Conservation (phyloP, 2,888 invertebrate species). For the Scelioninae gen. 1 region DNA sequence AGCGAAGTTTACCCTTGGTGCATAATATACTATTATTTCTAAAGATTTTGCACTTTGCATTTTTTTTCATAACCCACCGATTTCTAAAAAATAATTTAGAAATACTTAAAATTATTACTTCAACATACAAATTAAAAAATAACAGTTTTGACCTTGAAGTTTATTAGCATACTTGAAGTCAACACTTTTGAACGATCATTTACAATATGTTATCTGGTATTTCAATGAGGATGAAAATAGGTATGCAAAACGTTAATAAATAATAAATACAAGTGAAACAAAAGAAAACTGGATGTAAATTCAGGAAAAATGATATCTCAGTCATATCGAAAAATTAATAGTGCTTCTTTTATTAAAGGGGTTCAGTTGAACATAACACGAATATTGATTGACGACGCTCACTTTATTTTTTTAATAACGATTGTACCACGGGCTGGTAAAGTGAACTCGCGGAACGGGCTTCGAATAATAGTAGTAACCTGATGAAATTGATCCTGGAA, state of each 20-base stretch:
- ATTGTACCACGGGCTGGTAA: constrained; percentile 84
- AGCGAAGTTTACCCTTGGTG: no score
- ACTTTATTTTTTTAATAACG: constrained; percentile 81
- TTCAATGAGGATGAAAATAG: constrained; percentile 18
- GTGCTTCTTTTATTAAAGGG: constrained; percentile 66
- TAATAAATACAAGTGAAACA: constrained; percentile 13
- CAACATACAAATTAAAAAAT: constrained; percentile 1
- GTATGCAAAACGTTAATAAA: constrained; percentile 40
- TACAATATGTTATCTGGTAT: constrained; percentile 53
- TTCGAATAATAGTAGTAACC: constrained; percentile 84
- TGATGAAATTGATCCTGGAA: constrained; percentile 80
- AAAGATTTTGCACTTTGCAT: neutral
- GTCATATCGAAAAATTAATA: constrained; percentile 60
- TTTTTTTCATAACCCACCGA: neutral
- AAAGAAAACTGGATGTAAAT: constrained; percentile 22
- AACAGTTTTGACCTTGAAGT: no score
- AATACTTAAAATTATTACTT: no score
- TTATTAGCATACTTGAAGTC: no score
- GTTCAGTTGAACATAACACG: constrained; percentile 67
- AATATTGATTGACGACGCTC: constrained; percentile 77
- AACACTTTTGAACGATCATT: no score
- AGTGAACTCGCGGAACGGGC: constrained; percentile 83
- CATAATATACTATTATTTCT: neutral
- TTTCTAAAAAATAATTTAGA: no score
- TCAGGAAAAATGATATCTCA: constrained; percentile 54